These are phyloP conservation scores for Papilio elwesi DNA, from an alignment of 2,888 invertebrate genomes.

Conservation along the genomic window DNA sequence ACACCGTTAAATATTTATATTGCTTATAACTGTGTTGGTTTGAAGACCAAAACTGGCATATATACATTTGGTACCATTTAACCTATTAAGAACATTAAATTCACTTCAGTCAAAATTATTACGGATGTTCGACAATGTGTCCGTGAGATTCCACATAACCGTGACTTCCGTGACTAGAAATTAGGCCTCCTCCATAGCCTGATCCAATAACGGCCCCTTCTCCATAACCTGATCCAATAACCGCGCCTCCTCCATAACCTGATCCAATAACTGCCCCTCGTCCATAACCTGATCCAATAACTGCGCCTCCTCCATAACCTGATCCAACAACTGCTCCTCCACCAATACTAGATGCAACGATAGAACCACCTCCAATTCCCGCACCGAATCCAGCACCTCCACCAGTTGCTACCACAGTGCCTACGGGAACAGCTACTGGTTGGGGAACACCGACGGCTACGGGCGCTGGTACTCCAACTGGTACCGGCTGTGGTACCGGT, in stretches of 20 bases:
- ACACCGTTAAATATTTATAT: conserved; percentile 24
- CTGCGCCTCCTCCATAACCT: conserved; percentile 12
- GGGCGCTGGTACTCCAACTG: conserved; percentile 70
- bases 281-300: conserved; percentile 19
- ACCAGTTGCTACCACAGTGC: conserved; percentile 36
- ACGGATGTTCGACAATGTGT: conserved; percentile 53
- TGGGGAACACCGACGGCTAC: conserved; percentile 71
- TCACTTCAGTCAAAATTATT: conserved; percentile 41
- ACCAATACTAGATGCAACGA: conserved; percentile 33
- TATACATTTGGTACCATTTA: conserved; percentile 31
- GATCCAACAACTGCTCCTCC: conserved; percentile 21
- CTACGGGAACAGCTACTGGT: conserved; percentile 61
- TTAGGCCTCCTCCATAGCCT: conserved; percentile 8
- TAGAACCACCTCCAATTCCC: conserved; percentile 36
- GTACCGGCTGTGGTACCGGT: conserved; percentile 82
- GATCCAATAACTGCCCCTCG: conserved; percentile 8
- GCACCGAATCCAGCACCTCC: conserved; percentile 33
- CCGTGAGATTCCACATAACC: conserved; percentile 52
- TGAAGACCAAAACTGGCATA: conserved; percentile 40
- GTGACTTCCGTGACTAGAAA: conserved; percentile 38
- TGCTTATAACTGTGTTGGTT: conserved; percentile 45
- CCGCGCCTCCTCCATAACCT: conserved; percentile 4
- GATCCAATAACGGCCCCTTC: conserved; percentile 24
- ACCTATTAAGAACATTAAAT: conserved; percentile 37
- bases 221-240: conserved; percentile 14